Evolutionary conservation across 2,888 invertebrate species (phyloP).

Genomic region (Thelaira solivaga): DNA sequence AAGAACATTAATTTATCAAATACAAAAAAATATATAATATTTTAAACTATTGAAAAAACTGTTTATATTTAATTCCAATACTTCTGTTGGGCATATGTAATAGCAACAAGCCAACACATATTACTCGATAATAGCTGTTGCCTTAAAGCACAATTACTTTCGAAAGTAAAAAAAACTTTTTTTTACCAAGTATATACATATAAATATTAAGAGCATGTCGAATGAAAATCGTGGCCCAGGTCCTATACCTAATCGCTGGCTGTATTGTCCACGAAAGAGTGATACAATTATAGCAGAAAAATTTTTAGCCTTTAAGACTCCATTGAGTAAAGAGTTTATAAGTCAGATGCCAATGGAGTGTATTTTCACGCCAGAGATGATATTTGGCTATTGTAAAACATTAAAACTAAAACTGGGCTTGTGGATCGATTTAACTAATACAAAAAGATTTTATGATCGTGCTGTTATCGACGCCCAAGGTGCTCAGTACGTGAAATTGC

Average conservation of each 20-base stretch:
- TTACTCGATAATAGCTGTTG: no score
- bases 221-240: constrained; percentile 76
- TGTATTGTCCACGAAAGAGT: constrained; percentile 91
- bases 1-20: no score
- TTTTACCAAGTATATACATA: background rate
- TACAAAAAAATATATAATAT: no score
- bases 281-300: constrained; percentile 84
- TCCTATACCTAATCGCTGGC: constrained; percentile 91
- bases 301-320: constrained; percentile 88
- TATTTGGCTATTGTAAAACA: constrained; percentile 87
- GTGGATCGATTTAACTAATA: constrained; percentile 98
- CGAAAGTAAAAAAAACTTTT: background rate
- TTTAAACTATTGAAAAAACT: background rate
- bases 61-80: no score
- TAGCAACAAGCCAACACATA: background rate
- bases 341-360: constrained; percentile 89
- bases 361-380: constrained; percentile 91
- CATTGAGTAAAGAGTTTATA: constrained; percentile 89
- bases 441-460: constrained; percentile 93
- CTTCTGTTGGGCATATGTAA: background rate
- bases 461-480: constrained; percentile 85
- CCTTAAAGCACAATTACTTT: background rate
- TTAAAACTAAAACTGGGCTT: constrained; percentile 92
- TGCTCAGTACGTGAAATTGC: constrained; percentile 91
- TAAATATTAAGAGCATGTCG: constrained; percentile 51